These are phyloP conservation scores for Origma solitaria DNA, from an alignment of 2,113 vertebrate species.

Conservation along the genomic window DNA sequence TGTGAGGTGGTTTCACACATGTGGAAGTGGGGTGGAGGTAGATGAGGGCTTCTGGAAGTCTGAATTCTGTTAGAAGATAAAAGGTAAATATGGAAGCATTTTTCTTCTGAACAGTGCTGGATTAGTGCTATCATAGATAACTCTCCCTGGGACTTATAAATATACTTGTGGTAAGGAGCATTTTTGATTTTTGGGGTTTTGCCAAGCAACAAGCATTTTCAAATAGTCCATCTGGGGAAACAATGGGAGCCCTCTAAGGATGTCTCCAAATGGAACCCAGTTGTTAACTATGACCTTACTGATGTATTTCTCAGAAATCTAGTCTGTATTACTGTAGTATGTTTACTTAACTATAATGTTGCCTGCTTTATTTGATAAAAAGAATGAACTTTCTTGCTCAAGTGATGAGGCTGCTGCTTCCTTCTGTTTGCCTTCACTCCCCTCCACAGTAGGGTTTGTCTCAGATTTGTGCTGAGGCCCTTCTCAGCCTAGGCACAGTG, in stretches of 20 bases:
- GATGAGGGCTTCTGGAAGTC: neutral
- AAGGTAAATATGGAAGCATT: neutral
- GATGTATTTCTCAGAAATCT: neutral
- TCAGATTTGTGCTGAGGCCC: neutral
- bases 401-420: neutral
- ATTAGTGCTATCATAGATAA: neutral
- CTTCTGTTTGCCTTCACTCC: neutral
- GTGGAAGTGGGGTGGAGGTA: neutral
- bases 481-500: neutral
- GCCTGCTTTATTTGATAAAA: neutral
- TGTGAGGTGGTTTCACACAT: neutral
- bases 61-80: neutral
- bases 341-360: neutral
- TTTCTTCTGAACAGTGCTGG: neutral
- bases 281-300: neutral
- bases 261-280: neutral
- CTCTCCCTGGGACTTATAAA: neutral
- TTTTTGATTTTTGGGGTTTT: neutral
- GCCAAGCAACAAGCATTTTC: neutral
- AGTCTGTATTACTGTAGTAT: neutral
- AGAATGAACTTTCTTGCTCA: neutral
- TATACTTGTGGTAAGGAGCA: neutral
- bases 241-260: neutral
- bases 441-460: neutral
- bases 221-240: neutral